Evolutionary conservation across 2,888 invertebrate genomes (phyloP).

Genomic region (Phlogophora meticulosa): DNA sequence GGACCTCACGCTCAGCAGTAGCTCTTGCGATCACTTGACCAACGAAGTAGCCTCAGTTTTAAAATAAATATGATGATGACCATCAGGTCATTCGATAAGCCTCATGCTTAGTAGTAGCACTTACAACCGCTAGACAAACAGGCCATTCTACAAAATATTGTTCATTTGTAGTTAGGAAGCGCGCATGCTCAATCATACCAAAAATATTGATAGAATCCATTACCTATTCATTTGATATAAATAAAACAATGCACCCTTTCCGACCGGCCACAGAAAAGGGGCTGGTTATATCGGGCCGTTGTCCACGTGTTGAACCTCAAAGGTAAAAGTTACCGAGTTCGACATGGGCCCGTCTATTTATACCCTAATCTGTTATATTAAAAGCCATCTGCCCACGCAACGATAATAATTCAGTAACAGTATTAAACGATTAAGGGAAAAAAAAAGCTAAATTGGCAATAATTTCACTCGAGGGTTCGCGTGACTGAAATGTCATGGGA

Average conservation of each 20-base stretch:
- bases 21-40: no score
- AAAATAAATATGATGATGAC: no score
- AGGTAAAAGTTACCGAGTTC: constrained; percentile 5
- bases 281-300: not conserved
- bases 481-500: constrained; percentile 57
- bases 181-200: no score
- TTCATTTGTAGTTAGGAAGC: no score
- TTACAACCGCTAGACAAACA: no score
- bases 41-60: no score
- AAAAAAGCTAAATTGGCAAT: constrained; percentile 44
- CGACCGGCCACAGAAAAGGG: not conserved
- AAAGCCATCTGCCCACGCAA: constrained; percentile 38
- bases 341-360: constrained; percentile 28
- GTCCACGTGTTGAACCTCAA: not conserved
- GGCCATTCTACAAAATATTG: no score
- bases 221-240: not conserved
- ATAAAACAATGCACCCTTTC: constrained; percentile 6
- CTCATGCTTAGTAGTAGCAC: no score
- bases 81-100: no score
- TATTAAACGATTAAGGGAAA: constrained; percentile 53
- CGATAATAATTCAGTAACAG: constrained; percentile 36
- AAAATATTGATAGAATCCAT: not conserved
- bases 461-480: constrained; percentile 45
- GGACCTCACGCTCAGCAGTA: no score
- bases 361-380: constrained; percentile 24